Conservation (phyloP, 2,113 vertebrate species). For the Thymallus thymallus region DNA sequence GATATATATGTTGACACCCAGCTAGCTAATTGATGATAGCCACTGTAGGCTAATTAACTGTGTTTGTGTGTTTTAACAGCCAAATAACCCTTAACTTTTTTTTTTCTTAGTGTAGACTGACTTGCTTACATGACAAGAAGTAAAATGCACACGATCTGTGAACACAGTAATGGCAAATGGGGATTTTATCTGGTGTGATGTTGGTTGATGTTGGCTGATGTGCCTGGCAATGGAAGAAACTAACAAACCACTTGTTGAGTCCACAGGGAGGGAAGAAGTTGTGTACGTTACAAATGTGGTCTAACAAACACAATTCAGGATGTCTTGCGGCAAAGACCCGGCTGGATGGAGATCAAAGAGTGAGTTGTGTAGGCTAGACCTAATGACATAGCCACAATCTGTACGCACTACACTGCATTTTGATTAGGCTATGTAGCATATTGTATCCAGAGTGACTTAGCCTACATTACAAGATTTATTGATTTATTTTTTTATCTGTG, state of each 20-base stretch:
- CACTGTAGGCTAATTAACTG: no score
- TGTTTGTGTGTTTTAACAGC: no score
- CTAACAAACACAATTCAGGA: slow-evolving; percentile 79
- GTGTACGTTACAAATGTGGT: slow-evolving; percentile 81
- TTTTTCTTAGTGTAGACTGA: no score
- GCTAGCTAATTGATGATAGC: no score
- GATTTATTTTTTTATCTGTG: neutral
- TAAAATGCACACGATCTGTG: no score
- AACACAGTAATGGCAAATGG: no score
- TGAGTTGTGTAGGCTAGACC: slow-evolving; percentile 50
- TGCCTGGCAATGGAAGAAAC: neutral
- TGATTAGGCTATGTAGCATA: no score
- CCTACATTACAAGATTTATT: neutral
- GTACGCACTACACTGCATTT: neutral
- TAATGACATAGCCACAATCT: no score
- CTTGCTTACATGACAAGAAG: no score
- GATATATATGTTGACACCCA: no score
- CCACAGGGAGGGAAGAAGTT: slow-evolving; percentile 75
- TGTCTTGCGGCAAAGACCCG: slow-evolving; percentile 79
- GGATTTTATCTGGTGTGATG: neutral
- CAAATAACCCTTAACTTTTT: no score
- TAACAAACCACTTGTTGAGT: neutral
- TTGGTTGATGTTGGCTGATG: neutral
- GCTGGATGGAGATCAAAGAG: slow-evolving; percentile 89
- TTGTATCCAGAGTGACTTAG: neutral